Evolutionary conservation across 2,797 vertebrate species (phyloP).

Genomic region (Paratrypauchen microcephalus): DNA sequence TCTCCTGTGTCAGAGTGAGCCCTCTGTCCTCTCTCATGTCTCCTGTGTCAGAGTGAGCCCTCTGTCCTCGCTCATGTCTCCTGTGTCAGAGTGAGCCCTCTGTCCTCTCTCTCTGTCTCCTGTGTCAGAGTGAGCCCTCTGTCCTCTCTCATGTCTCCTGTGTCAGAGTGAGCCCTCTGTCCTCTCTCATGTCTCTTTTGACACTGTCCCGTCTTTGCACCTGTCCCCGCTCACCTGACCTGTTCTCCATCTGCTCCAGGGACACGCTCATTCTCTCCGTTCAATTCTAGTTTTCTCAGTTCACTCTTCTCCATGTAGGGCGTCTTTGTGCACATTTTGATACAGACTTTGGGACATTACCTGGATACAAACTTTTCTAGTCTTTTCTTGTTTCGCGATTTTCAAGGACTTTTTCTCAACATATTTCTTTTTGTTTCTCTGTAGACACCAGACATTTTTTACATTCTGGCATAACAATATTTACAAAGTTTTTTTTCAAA

Average conservation of each 20-base stretch:
- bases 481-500: neutral
- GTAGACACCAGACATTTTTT: neutral
- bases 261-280: neutral
- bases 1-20: no score
- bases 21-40: neutral
- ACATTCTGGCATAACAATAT: neutral
- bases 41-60: no score
- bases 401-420: no score
- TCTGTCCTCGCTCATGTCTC: no score
- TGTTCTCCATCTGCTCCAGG: neutral
- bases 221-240: neutral
- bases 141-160: no score
- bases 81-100: no score
- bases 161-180: neutral
- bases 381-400: no score
- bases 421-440: neutral
- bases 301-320: neutral
- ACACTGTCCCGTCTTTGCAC: neutral
- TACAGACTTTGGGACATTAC: no score
- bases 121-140: neutral
- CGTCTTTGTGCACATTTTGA: neutral
- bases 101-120: no score
- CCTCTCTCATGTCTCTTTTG: neutral
- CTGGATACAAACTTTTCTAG: no score
- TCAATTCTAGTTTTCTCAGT: neutral